Percentiles rank a stretch among this genome's conserved stretches.
Evolutionary conservation across 2,797 vertebrate genomes (phyloP).

Genomic region (Pangasius djambal): DNA sequence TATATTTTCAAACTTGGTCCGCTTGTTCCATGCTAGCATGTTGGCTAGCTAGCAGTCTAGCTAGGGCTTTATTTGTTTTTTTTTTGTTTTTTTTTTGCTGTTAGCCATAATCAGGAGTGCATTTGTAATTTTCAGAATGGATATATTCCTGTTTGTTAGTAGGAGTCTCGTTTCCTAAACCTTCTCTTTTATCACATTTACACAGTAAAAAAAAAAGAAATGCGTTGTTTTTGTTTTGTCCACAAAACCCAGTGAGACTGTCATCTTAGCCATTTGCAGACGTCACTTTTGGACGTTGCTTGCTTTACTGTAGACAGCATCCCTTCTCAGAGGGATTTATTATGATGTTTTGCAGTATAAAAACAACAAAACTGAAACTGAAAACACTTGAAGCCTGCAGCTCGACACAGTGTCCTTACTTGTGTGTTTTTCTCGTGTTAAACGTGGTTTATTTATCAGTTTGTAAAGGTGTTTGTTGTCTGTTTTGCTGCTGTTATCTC

Average conservation of each 20-base stretch:
- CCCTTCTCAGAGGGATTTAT: not conserved
- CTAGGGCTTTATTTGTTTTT: slow-evolving; percentile 3
- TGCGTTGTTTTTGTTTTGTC: not conserved
- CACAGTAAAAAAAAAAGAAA: not conserved
- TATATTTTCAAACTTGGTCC: slow-evolving; percentile 5
- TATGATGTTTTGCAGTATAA: not conserved
- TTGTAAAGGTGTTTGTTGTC: not conserved
- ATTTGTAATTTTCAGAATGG: not conserved
- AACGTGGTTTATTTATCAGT: not conserved
- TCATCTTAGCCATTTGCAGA: slow-evolving; percentile 1
- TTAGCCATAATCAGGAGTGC: not conserved
- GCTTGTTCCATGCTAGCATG: slow-evolving; percentile 18
- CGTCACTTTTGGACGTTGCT: not conserved
- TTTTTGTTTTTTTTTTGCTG: not conserved
- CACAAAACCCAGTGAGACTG: not conserved
- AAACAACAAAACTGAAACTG: not conserved
- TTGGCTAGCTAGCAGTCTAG: not conserved
- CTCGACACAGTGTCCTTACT: not conserved
- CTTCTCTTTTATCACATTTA: not conserved
- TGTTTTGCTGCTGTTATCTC: not conserved
- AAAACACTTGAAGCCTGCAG: not conserved
- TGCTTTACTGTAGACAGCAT: not conserved
- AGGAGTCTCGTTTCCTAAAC: not conserved
- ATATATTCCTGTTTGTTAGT: not conserved
- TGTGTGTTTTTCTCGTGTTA: not conserved